Percentiles rank a stretch among this genome's conserved stretches.
Evolutionary conservation across 2,113 vertebrate species (phyloP).

Genomic region (Platichthys stellatus): DNA sequence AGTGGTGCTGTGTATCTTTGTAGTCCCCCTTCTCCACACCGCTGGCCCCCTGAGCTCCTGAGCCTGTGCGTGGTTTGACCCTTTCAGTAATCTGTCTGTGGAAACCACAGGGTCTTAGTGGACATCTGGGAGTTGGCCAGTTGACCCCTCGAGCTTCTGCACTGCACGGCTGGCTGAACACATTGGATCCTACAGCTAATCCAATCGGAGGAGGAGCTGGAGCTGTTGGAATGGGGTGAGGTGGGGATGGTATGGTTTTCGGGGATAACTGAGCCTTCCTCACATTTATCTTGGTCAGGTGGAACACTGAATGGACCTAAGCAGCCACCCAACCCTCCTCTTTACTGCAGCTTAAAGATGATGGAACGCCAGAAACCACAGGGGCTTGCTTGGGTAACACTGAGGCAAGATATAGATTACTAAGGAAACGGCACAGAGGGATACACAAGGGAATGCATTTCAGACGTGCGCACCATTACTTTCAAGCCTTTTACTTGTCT

Average conservation of each 20-base stretch:
- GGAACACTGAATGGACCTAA: slow-evolving; percentile 41
- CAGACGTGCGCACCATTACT: slow-evolving; percentile 8
- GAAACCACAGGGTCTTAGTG: not conserved
- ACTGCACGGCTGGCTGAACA: slow-evolving; percentile 41
- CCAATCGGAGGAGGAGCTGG: slow-evolving; percentile 11
- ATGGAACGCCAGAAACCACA: slow-evolving; percentile 34
- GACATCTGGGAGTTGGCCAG: slow-evolving; percentile 26
- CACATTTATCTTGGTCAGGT: slow-evolving; percentile 68
- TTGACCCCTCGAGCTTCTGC: slow-evolving; percentile 39
- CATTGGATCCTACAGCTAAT: slow-evolving; percentile 15
- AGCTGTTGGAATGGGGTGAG: not conserved
- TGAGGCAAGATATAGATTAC: slow-evolving; percentile 27
- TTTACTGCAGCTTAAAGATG: slow-evolving; percentile 43
- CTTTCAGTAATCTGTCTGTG: not conserved
- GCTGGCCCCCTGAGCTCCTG: not conserved
- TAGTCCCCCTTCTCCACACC: not conserved
- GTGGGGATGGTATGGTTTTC: slow-evolving; percentile 15
- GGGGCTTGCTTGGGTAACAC: not conserved
- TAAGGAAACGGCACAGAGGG: slow-evolving; percentile 1
- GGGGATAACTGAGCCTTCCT: slow-evolving; percentile 48
- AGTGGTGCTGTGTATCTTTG: not conserved
- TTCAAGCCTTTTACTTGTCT: too few species aligned
- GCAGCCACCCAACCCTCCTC: slow-evolving; percentile 9
- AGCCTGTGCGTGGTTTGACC: not conserved
- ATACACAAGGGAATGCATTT: slow-evolving; percentile 26